These are phyloP conservation scores for Lamellibrachia satsuma DNA, from an alignment of 2,888 invertebrate species.

Conservation along the genomic window DNA sequence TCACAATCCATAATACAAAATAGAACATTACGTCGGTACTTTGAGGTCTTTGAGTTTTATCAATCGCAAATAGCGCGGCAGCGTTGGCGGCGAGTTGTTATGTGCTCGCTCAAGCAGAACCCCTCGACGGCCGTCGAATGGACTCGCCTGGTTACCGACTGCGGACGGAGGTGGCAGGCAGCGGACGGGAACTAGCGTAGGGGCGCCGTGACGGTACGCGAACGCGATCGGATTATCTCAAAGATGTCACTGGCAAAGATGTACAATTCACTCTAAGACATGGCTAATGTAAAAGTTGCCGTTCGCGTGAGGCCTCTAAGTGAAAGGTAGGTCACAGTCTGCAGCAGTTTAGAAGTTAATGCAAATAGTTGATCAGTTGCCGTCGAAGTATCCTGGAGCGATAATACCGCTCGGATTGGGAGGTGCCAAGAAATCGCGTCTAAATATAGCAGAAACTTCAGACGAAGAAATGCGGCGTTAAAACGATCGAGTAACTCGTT, in stretches of 20 bases:
- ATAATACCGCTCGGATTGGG: neutral
- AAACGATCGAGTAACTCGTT: neutral
- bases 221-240: constrained; percentile 2
- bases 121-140: neutral
- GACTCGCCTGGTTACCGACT: neutral
- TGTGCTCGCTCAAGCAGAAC: neutral
- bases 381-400: neutral
- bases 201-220: neutral
- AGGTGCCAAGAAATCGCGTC: constrained; percentile 13
- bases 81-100: neutral
- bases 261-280: neutral
- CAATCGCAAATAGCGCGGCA: neutral
- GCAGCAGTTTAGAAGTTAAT: neutral
- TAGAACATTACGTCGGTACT: too few species aligned
- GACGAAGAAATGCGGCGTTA: neutral
- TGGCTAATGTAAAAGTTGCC: neutral
- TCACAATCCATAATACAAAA: too few species aligned
- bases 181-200: neutral
- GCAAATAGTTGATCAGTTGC: neutral
- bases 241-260: neutral
- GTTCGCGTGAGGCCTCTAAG: neutral
- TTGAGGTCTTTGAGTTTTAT: too few species aligned
- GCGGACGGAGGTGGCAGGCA: neutral
- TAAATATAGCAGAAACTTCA: neutral
- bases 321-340: neutral